phyloP scores from a whole-genome alignment of 2,113 vertebrate species.

The Ictidomys tridecemlineatus region DNA sequence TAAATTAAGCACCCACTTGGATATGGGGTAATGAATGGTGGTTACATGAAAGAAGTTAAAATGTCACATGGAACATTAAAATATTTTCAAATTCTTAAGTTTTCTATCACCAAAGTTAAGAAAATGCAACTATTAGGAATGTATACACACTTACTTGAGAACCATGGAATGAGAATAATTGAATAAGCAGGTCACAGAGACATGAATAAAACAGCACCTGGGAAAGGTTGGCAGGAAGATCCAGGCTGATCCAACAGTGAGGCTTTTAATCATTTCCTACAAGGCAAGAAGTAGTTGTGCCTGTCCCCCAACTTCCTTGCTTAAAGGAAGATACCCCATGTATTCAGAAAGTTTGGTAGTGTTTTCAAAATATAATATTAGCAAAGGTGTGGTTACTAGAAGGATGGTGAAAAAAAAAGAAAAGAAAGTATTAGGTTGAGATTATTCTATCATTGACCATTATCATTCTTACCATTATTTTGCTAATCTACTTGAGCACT shows the following conservation, averaged over 20 bases:
- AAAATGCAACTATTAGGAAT: neutral
- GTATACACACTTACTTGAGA: neutral
- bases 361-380: neutral
- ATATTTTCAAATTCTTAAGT: slow-evolving; percentile 33
- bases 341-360: neutral
- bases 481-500: neutral
- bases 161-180: neutral
- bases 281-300: neutral
- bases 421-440: neutral
- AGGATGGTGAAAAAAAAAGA: too few species aligned
- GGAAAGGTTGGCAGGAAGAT: neutral
- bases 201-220: neutral
- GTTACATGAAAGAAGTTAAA: neutral
- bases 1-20: neutral
- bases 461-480: neutral
- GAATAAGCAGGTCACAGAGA: slow-evolving; percentile 1
- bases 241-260: neutral
- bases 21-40: neutral
- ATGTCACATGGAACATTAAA: neutral
- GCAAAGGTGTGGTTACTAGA: too few species aligned
- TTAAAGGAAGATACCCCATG: neutral
- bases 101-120: neutral
- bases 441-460: neutral
- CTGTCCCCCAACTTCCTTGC: neutral
- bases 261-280: neutral